These are phyloP conservation scores for Colaptes auratus DNA, from an alignment of 2,113 vertebrate species.

Conservation along the genomic window DNA sequence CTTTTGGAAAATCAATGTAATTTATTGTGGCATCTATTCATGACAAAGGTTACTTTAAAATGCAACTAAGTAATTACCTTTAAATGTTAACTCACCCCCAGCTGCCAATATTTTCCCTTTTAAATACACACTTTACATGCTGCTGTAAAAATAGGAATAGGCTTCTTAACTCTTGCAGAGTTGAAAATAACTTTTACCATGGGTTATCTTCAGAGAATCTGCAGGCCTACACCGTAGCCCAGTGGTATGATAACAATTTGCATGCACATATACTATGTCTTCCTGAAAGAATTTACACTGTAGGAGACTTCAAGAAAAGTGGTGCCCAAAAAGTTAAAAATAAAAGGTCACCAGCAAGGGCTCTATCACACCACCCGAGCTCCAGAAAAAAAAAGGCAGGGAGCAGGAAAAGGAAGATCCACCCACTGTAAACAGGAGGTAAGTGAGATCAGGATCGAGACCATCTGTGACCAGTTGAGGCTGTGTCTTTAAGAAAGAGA, in stretches of 20 bases:
- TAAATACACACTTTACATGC: neutral
- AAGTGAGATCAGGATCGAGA: too few relatives aligned
- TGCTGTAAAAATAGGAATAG: neutral
- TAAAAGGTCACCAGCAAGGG: neutral
- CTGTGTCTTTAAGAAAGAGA: too few relatives aligned
- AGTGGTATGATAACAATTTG: neutral
- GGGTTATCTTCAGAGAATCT: neutral
- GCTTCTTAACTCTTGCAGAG: neutral
- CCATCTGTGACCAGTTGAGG: too few relatives aligned
- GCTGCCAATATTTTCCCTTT: slow-evolving; percentile 27
- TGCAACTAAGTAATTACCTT: slow-evolving; percentile 18
- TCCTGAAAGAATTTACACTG: neutral
- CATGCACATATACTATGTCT: neutral
- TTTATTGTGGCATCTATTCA: slow-evolving; percentile 24
- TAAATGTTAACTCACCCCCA: slow-evolving; percentile 33
- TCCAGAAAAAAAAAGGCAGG: too few relatives aligned
- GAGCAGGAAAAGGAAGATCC: too few relatives aligned
- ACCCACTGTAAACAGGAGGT: too few relatives aligned
- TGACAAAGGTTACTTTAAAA: slow-evolving; percentile 40
- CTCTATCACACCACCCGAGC: too few relatives aligned
- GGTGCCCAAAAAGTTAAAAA: neutral
- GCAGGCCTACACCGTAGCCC: neutral
- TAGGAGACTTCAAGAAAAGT: neutral
- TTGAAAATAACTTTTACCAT: neutral
- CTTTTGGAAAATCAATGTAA: slow-evolving; percentile 8